These are phyloP conservation scores for Silvanus unidentatus DNA, from an alignment of 2,888 invertebrate genomes.

Conservation along the genomic window DNA sequence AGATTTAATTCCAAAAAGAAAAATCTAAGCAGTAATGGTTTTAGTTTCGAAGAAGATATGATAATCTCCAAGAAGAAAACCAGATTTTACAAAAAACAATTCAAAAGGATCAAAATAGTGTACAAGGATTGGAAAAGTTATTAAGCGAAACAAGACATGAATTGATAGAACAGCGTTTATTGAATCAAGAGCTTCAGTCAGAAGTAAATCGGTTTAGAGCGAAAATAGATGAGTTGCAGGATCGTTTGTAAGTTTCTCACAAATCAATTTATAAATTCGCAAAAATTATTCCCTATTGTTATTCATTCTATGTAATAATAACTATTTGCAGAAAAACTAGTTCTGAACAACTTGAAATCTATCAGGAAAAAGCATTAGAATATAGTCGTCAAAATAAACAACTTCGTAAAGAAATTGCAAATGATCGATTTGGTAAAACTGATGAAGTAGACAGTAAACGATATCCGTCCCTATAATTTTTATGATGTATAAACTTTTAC, in stretches of 20 bases:
- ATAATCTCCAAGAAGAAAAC: conserved; percentile 47
- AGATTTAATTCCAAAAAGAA: no score
- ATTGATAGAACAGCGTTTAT: conserved; percentile 56
- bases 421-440: conserved; percentile 50
- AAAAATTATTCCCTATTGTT: no score
- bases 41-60: conserved; percentile 50
- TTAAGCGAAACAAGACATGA: conserved; percentile 54
- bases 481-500: background rate
- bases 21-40: no score
- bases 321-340: conserved; percentile 25
- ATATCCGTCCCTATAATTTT: conserved; percentile 39
- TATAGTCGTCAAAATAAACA: conserved; percentile 51
- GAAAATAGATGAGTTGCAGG: conserved; percentile 50
- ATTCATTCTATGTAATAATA: conserved; percentile 5
- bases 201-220: conserved; percentile 56
- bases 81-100: conserved; percentile 44
- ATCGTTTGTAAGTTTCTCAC: conserved; percentile 48
- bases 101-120: conserved; percentile 46
- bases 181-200: conserved; percentile 59
- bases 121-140: conserved; percentile 53
- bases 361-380: conserved; percentile 51
- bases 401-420: conserved; percentile 50
- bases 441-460: conserved; percentile 42
- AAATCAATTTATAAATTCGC: conserved; percentile 8
- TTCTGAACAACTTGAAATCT: conserved; percentile 47